Percentiles rank a stretch among this genome's conserved stretches.
Evolutionary conservation across 2,797 vertebrate species (phyloP).

Genomic region (Chlorospingus flavigularis): DNA sequence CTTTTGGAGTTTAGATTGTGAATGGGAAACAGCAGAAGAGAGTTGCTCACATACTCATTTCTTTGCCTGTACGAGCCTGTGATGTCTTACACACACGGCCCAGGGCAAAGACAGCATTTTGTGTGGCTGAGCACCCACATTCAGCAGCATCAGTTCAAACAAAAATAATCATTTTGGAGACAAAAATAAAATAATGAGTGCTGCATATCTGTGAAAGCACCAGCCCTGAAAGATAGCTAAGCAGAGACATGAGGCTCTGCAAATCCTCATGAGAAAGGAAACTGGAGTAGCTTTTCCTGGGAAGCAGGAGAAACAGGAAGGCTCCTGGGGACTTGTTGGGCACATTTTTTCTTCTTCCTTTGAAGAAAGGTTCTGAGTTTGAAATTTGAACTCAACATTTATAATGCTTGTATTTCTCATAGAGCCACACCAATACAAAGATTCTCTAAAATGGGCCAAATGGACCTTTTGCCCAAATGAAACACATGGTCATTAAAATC

Average conservation of each 20-base stretch:
- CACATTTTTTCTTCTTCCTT: background rate
- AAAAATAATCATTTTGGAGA: background rate
- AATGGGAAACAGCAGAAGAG: background rate
- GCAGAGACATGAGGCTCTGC: background rate
- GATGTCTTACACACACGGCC: background rate
- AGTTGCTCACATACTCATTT: background rate
- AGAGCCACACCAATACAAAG: background rate
- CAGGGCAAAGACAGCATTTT: background rate
- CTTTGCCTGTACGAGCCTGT: rapidly evolving
- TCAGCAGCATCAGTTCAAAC: background rate
- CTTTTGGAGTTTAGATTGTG: background rate
- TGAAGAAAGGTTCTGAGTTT: background rate
- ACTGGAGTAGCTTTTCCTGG: background rate
- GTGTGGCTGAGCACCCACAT: background rate
- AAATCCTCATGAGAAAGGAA: background rate
- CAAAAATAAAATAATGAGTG: background rate
- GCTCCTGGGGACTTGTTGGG: background rate
- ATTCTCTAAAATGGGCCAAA: background rate
- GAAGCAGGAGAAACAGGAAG: background rate
- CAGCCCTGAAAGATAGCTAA: background rate
- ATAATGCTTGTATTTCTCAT: background rate
- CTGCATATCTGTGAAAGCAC: background rate
- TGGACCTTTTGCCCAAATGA: background rate
- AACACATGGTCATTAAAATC: background rate
- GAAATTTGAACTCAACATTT: background rate